Percentiles rank a stretch among this genome's conserved stretches.
These are phyloP conservation scores for Sarcoramphus papa DNA, from an alignment of 2,797 vertebrate genomes.

Conservation along the genomic window DNA sequence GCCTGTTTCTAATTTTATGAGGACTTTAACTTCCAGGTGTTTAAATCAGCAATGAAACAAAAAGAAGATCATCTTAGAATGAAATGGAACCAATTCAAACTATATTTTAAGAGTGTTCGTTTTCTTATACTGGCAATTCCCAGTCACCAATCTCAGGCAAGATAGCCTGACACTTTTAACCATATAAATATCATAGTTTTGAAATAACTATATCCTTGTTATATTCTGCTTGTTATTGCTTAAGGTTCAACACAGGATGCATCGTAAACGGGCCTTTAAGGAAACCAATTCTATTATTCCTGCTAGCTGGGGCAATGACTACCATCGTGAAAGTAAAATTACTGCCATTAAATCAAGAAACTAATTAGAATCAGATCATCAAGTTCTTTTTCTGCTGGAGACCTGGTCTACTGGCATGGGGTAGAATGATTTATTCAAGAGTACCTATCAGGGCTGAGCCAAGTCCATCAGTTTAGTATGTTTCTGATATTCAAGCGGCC, in stretches of 20 bases:
- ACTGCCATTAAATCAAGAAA: conserved; percentile 33
- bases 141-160: neutral
- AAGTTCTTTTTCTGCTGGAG: neutral
- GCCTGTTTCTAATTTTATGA: neutral
- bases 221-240: conserved; percentile 1
- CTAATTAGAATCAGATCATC: conserved; percentile 45
- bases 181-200: neutral
- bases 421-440: neutral
- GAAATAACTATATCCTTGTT: neutral
- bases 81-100: neutral
- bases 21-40: conserved; percentile 15
- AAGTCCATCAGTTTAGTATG: fast-evolving
- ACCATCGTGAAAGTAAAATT: neutral
- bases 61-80: neutral
- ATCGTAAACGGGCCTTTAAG: neutral
- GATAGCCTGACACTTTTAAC: conserved; percentile 1
- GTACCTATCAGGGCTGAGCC: neutral
- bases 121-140: neutral
- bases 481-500: neutral
- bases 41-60: conserved; percentile 16
- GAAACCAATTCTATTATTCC: neutral
- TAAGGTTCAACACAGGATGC: conserved; percentile 15
- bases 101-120: neutral
- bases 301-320: neutral
- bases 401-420: neutral